phyloP scores from a whole-genome alignment of 2,888 invertebrate genomes.

The Cyclophora albipunctata region DNA sequence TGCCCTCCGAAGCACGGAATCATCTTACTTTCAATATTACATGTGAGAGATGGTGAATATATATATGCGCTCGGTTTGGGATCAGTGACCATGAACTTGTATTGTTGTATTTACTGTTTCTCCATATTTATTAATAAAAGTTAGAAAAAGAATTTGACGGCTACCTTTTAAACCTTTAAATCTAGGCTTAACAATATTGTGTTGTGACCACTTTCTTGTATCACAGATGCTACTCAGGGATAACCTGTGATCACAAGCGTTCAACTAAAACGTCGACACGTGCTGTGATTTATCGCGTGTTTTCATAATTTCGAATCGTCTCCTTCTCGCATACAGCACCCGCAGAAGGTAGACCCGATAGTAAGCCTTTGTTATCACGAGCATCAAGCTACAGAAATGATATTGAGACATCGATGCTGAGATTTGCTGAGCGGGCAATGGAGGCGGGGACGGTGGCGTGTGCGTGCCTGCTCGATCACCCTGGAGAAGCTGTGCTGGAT shows the following conservation, averaged over 20 bases:
- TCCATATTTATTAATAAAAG: no score
- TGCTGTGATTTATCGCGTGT: constrained; percentile 65
- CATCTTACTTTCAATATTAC: no score
- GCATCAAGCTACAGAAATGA: constrained; percentile 71
- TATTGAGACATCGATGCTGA: constrained; percentile 67
- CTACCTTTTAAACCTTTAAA: no score
- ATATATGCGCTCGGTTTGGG: no score
- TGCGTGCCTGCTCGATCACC: constrained; percentile 48
- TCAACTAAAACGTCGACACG: constrained; percentile 61
- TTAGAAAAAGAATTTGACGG: no score
- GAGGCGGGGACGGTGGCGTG: constrained; percentile 69
- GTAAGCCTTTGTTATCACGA: constrained; percentile 76
- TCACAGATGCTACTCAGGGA: constrained; percentile 69
- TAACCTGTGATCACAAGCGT: constrained; percentile 66
- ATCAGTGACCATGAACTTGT: no score
- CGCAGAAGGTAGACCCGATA: constrained; percentile 83
- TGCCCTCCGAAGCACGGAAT: no score
- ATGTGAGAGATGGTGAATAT: no score
- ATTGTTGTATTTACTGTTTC: no score
- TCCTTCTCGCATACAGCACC: constrained; percentile 90
- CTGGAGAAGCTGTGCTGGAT: background rate
- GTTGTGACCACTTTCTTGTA: constrained; percentile 70
- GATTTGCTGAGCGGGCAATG: constrained; percentile 60
- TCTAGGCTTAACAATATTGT: constrained; percentile 62
- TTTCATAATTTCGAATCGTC: constrained; percentile 76